Evolutionary conservation across 1,140 invertebrate species (phyloP).

Genomic region (Penaeus japonicus): DNA sequence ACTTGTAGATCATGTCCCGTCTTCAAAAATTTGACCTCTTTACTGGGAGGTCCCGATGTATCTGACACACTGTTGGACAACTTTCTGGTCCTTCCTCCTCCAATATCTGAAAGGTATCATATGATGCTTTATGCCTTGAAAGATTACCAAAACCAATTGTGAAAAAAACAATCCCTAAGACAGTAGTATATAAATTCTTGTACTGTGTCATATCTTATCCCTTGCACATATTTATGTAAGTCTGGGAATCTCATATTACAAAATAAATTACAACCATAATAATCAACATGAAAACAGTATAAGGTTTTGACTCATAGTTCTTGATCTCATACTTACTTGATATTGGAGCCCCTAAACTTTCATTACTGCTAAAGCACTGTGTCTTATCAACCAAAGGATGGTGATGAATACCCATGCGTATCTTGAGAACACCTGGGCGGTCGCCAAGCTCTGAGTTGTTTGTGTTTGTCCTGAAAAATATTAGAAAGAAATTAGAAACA

Average conservation of each 20-base stretch:
- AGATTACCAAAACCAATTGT: not conserved
- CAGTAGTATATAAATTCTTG: not conserved
- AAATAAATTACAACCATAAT: not conserved
- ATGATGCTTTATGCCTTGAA: no score
- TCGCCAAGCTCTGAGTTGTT: conserved; percentile 27
- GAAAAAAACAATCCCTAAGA: not conserved
- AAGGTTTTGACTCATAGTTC: not conserved
- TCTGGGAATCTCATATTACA: not conserved
- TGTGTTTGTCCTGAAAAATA: conserved; percentile 38
- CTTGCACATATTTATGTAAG: not conserved
- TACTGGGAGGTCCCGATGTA: conserved; percentile 62
- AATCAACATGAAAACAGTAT: not conserved
- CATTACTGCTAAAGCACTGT: conserved; percentile 45
- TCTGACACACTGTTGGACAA: conserved; percentile 48
- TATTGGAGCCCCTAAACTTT: conserved; percentile 41
- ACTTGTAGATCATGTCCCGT: conserved; percentile 67
- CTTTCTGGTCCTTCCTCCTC: conserved; percentile 38
- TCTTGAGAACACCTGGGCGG: not conserved
- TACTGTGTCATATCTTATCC: not conserved
- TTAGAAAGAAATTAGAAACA: not conserved
- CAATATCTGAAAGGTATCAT: not conserved
- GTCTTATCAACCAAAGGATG: conserved; percentile 27
- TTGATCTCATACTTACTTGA: conserved; percentile 14
- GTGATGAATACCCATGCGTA: not conserved
- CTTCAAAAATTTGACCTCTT: conserved; percentile 68